Evolutionary conservation across 2,113 vertebrate genomes (phyloP), one percentile per base, ranked within the genome.

Genomic region (Erythrolamprus reginae): DNA sequence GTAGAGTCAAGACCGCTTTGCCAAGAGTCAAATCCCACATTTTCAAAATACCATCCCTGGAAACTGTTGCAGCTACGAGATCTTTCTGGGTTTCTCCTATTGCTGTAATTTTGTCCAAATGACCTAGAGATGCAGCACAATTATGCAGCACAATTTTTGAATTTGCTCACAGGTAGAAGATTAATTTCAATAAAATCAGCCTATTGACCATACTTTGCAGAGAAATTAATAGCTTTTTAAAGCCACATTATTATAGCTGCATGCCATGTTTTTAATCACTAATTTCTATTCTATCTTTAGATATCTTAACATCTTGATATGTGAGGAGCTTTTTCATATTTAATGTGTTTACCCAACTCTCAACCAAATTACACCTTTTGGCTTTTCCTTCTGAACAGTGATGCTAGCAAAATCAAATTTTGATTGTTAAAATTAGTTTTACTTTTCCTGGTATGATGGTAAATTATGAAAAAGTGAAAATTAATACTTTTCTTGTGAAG

Each of bases 11-110:
- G 52, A 95, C 90, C 2, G 93, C 93, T 45, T 94, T 92, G 28
- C 94, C 93, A 65, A 87, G 82, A 33, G 89, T 94, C 89, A 97
- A 91, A 93, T 96, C 95, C 97, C 97, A 97, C 26, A 97, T 56
- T 91, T 96, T 96, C 87, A 97, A 45, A 33, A 95, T 95, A 47
- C 97, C 94, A 91, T 97, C 96, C 5, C 85, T 88, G 55, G 96
- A 96, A 47, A 96, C 94, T 61, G 96, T 96, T 48, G 96, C 91
- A 48, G 55, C 92, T 26, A 89, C 90, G 5, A 93, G 55, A n/a
- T 93, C 92, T 89, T 88, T 89, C 28, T 92, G 94, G 1, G 94
- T 93, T 50, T 93, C 92, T 87, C 94, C 94, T 61, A 97, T 88
- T 38, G 97, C 97, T 50, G 94, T 96, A 84, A 97, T 96, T 58